Conservation (phyloP, 2,888 invertebrate genomes). For the Agonopterix arenella region DNA sequence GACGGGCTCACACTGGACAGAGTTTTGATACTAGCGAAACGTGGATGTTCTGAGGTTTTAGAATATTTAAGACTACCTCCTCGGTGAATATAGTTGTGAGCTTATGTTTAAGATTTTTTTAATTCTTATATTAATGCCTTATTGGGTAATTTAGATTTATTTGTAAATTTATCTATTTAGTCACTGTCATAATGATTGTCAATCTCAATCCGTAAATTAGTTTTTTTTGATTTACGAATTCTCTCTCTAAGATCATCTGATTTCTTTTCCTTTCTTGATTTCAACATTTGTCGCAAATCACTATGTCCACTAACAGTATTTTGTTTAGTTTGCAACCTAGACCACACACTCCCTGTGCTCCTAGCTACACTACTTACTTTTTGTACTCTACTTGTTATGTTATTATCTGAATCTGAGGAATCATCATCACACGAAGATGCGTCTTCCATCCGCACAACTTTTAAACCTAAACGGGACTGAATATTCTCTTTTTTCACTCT, state of each 20-base stretch:
- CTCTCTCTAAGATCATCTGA: conserved; percentile 44
- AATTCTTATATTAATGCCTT: background rate
- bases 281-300: conserved; percentile 56
- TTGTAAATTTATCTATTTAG: too few relatives aligned
- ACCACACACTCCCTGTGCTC: conserved; percentile 72
- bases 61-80: too few relatives aligned
- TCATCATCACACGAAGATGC: conserved; percentile 8
- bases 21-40: too few relatives aligned
- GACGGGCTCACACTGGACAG: too few relatives aligned
- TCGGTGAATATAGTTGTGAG: too few relatives aligned
- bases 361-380: conserved; percentile 48
- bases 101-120: too few relatives aligned
- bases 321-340: conserved; percentile 59
- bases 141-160: background rate
- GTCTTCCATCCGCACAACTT: conserved; percentile 29
- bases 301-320: conserved; percentile 30
- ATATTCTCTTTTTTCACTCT: conserved; percentile 28
- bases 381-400: conserved; percentile 74
- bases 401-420: conserved; percentile 40
- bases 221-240: conserved; percentile 52
- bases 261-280: conserved; percentile 32
- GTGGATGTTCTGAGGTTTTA: too few relatives aligned
- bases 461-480: conserved; percentile 54
- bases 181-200: conserved; percentile 47
- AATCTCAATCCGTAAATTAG: conserved; percentile 68